Evolutionary conservation across 2,113 vertebrate genomes (phyloP).

Genomic region (Ardeotis arabs): DNA sequence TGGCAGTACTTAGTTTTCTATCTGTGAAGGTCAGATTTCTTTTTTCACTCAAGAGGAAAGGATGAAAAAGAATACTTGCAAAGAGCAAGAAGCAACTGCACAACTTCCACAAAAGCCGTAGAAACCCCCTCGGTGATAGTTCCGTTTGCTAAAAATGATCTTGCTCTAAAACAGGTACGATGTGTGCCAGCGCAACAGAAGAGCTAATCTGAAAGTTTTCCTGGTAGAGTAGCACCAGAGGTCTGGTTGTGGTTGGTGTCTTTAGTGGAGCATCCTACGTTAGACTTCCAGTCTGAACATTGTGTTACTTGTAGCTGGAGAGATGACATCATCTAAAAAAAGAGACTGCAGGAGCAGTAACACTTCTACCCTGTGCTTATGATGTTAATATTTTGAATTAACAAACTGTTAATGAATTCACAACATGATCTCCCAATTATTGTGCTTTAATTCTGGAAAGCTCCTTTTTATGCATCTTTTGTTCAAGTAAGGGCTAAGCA

Average conservation of each 20-base stretch:
- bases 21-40: conserved; percentile 39
- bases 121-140: neutral
- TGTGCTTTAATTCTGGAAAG: conserved; percentile 22
- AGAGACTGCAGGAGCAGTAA: neutral
- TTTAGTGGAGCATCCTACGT: neutral
- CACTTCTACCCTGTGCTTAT: neutral
- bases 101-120: neutral
- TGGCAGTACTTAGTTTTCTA: conserved; percentile 57
- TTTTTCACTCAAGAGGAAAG: conserved; percentile 14
- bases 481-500: neutral
- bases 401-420: conserved; percentile 42
- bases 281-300: neutral
- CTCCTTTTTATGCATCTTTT: neutral
- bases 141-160: neutral
- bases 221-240: neutral
- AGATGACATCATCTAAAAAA: neutral
- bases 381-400: conserved; percentile 37
- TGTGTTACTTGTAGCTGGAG: neutral
- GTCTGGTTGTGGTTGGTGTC: neutral
- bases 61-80: neutral
- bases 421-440: conserved; percentile 23
- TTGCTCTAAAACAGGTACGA: neutral
- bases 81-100: neutral
- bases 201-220: neutral
- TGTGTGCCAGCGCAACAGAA: neutral